Base-by-base conservation (phyloP, 1,140 invertebrate genomes). In the Drosophila prosaltans region DNA sequence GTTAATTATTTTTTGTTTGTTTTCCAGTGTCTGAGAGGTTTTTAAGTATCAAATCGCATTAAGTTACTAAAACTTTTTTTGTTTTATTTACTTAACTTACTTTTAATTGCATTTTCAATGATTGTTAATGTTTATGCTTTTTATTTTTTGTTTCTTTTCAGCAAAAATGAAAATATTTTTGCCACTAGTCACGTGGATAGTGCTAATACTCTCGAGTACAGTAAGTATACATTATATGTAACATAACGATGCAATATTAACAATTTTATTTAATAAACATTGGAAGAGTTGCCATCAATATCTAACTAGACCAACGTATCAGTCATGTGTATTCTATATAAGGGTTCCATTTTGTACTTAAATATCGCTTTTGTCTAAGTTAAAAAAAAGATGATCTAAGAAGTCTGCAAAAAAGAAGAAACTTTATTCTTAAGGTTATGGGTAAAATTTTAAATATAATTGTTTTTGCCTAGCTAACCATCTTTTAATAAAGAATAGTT, bases 161-260 rank as follows among this genome's bases (percentile, higher is more conserved):
- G 94, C 94, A 93, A 95, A 95, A 94, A 95, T 95, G 94, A 95
- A 95, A 94, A 93, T 94, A 94, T 94, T 95, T 94, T 94, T 94
- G 94, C 94, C 94, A 93, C 94, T 95, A 94, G 93, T 95, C 94
- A 94, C 93, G 92, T 95, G 94, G 94, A 94, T 94, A 93, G 92
- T 94, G 92, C 93, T 95, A 93, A 93, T 95, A 93, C 93, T 93
- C 80, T 93, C 93, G 81, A 94, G 90, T 94, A 93, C 93, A 78
- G 94, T 94, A 92, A 94, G 93, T 92, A 84, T 77, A 48, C 8
- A n/a, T 1, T 39, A 36, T 48, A 57, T 72, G 36, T 30, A 3
- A 36, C 2, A 10, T 39, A 45, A 24, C 43, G 16, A 67, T 45
- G 16, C 11, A 2, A 30, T 30, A 3, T 30, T 69, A 65, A 77